Conservation (phyloP, 2,888 invertebrate species). For the Drosophila neonasuta region DNA sequence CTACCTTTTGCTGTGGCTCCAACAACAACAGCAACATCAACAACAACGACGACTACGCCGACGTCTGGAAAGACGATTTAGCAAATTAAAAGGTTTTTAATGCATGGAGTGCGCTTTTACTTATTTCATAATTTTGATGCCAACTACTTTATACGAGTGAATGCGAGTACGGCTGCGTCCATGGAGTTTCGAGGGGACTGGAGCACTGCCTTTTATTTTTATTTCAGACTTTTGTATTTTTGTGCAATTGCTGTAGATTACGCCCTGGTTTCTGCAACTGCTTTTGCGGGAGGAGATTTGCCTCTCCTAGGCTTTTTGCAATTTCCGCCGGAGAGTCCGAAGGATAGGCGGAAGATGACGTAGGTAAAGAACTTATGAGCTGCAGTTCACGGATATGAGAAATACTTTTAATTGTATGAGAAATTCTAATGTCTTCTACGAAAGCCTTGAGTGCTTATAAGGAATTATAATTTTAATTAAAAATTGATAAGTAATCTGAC, state of each 20-base stretch:
- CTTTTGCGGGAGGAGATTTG: conserved; percentile 2
- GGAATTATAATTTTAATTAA: too few species aligned
- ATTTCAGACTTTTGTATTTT: conserved; percentile 36
- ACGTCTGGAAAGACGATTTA: conserved; percentile 82
- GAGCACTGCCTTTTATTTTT: conserved; percentile 43
- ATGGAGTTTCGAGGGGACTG: neutral
- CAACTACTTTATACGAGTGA: conserved; percentile 57
- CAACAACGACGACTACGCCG: conserved; percentile 30
- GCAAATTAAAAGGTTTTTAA: conserved; percentile 82
- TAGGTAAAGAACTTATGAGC: conserved; percentile 58
- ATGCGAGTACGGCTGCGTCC: conserved; percentile 32
- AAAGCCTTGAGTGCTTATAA: too few species aligned
- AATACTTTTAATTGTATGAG: conserved; percentile 28
- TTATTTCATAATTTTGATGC: conserved; percentile 79
- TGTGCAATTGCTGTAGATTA: conserved; percentile 11
- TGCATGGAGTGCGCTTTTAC: conserved; percentile 80
- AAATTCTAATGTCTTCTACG: too few species aligned
- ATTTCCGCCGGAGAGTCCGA: conserved; percentile 52
- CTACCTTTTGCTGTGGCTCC: conserved; percentile 25
- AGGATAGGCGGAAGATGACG: conserved; percentile 2
- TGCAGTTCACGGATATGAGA: conserved; percentile 65
- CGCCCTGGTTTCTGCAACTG: conserved; percentile 11
- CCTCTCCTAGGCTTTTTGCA: conserved; percentile 46
- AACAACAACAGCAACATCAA: neutral
- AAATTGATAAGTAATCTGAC: too few species aligned